phyloP scores from a whole-genome alignment of 2,888 invertebrate species.

The Nephrotoma appendiculata region DNA sequence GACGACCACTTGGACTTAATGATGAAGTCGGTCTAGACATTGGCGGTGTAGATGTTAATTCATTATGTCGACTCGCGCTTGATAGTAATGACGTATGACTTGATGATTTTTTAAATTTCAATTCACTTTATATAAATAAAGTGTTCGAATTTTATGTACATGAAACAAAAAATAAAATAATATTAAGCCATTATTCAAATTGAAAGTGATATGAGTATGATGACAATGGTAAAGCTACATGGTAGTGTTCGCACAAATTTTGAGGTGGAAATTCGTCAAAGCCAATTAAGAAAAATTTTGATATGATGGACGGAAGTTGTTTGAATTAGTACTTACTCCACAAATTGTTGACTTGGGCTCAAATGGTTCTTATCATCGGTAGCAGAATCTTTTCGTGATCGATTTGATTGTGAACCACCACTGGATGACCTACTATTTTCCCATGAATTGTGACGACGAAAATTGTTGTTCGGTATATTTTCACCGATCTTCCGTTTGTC shows the following conservation, averaged over 20 bases:
- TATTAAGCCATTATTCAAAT: neutral
- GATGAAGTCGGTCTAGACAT: neutral
- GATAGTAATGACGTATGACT: neutral
- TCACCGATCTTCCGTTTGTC: slow-evolving; percentile 45
- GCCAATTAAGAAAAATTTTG: neutral
- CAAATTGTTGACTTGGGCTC: neutral
- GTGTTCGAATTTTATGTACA: neutral
- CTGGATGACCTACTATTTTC: slow-evolving; percentile 8
- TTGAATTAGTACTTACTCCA: slow-evolving; percentile 1
- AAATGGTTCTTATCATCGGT: neutral
- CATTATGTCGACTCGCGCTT: neutral
- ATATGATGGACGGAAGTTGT: neutral
- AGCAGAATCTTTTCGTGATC: neutral
- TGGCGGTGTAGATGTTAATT: neutral
- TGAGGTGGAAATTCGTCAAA: too few relatives aligned
- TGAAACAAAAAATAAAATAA: neutral
- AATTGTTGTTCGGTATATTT: slow-evolving; percentile 11
- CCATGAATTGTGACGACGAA: slow-evolving; percentile 10
- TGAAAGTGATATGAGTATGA: neutral
- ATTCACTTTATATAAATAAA: neutral
- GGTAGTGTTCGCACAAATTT: neutral
- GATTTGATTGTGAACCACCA: neutral
- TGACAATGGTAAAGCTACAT: neutral
- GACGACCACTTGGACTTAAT: neutral
- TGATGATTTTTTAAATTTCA: neutral